Evolutionary conservation across 2,797 vertebrate genomes (phyloP).

Genomic region (Bufotes viridis): DNA sequence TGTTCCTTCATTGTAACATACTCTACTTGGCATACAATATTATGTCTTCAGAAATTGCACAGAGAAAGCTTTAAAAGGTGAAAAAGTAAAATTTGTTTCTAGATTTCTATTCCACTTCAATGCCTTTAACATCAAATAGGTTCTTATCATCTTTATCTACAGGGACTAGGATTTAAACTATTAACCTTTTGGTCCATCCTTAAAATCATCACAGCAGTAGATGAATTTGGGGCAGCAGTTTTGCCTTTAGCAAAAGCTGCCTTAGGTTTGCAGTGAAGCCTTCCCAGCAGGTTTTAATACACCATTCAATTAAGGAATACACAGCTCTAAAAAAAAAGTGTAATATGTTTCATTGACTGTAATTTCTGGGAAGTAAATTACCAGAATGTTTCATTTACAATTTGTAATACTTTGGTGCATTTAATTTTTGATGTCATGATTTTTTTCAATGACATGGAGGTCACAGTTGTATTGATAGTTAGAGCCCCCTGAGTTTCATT

Average conservation of each 20-base stretch:
- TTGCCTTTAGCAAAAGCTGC: conserved; percentile 56
- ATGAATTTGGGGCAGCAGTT: conserved; percentile 58
- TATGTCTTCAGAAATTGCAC: background rate
- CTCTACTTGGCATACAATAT: background rate
- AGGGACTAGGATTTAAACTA: conserved; percentile 58
- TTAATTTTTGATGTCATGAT: background rate
- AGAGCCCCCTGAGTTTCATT: too few relatives aligned
- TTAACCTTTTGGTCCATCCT: conserved; percentile 60
- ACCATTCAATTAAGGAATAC: conserved; percentile 56
- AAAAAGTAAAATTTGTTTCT: conserved; percentile 22
- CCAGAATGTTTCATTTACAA: background rate
- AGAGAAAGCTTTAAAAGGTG: background rate
- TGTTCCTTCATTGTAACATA: background rate
- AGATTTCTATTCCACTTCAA: conserved; percentile 43
- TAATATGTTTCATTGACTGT: background rate
- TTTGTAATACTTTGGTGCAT: background rate
- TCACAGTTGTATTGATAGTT: background rate
- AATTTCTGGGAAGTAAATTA: background rate
- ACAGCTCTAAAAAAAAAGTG: background rate
- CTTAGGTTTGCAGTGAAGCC: conserved; percentile 42
- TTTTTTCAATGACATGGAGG: too few relatives aligned
- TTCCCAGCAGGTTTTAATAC: conserved; percentile 51
- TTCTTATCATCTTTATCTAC: conserved; percentile 57
- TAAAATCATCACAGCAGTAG: conserved; percentile 59
- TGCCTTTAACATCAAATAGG: conserved; percentile 44